Evolutionary conservation across 2,888 invertebrate species (phyloP).

Genomic region (Acrobasis suavella): DNA sequence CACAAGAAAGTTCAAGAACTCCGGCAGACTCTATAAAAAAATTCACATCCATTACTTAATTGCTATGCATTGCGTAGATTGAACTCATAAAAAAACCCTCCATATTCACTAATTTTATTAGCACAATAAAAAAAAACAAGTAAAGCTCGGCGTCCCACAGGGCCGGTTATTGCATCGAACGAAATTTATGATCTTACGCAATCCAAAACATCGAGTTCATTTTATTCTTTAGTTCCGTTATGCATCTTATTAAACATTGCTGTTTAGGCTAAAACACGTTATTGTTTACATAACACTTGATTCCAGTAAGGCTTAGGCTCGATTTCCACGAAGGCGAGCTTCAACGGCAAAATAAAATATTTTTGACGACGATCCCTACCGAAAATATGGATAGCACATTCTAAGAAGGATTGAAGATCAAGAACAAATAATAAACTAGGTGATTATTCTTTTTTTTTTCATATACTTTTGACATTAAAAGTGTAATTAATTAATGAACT

Average conservation of each 20-base stretch:
- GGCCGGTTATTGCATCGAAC: conserved; percentile 59
- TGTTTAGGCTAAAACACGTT: conserved; percentile 30
- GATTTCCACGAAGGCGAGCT: not conserved
- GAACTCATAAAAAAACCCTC: conserved; percentile 23
- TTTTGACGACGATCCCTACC: no score
- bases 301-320: conserved; percentile 47
- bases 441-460: no score
- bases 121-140: conserved; percentile 52
- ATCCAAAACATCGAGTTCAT: conserved; percentile 54
- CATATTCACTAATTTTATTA: conserved; percentile 24
- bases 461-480: no score
- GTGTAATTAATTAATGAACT: no score
- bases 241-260: conserved; percentile 50
- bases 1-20: conserved; percentile 19
- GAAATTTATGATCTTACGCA: conserved; percentile 61
- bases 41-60: conserved; percentile 22
- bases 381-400: no score
- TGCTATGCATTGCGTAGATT: conserved; percentile 19
- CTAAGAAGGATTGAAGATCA: no score
- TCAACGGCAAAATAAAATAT: not conserved
- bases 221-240: conserved; percentile 63
- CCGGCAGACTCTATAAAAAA: conserved; percentile 9
- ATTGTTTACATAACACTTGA: conserved; percentile 40
- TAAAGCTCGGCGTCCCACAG: conserved; percentile 50
- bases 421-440: no score